A percentile compares a stretch with the other conserved stretches of the same genome.
Conservation (phyloP, 1,140 invertebrate genomes). For the Catajapyx aquilonaris region DNA sequence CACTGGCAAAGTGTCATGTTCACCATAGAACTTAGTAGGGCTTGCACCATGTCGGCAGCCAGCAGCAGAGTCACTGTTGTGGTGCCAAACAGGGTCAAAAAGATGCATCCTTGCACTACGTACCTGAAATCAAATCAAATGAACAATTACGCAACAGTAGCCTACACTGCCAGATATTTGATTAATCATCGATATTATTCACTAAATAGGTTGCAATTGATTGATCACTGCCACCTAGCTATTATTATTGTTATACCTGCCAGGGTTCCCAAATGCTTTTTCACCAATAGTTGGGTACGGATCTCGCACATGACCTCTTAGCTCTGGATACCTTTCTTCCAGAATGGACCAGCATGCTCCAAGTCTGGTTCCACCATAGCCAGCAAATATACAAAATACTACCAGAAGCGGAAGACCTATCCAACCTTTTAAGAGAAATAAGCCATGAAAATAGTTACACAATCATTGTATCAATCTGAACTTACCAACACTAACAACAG, state of each 20-base stretch:
- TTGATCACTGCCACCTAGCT: neutral
- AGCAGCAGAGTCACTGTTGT: conserved; percentile 44
- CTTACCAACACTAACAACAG: conserved; percentile 38
- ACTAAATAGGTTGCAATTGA: neutral
- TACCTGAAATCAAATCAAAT: conserved; percentile 15
- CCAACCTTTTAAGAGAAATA: conserved; percentile 30
- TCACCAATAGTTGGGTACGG: conserved; percentile 45
- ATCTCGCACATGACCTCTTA: conserved; percentile 30
- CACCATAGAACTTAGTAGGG: conserved; percentile 25
- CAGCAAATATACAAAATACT: conserved; percentile 31
- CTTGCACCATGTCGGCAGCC: conserved; percentile 36
- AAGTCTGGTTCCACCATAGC: conserved; percentile 35
- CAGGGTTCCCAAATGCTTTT: conserved; percentile 31
- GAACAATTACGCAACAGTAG: conserved; percentile 1
- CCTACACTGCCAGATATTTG: neutral
- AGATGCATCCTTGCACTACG: conserved; percentile 28
- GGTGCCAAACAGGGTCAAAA: conserved; percentile 43
- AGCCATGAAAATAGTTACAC: conserved; percentile 5
- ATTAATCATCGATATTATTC: neutral
- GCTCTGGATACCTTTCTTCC: conserved; percentile 37
- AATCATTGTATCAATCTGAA: too few relatives aligned
- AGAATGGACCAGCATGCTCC: conserved; percentile 48
- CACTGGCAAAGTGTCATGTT: conserved; percentile 30
- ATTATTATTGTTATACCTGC: conserved; percentile 24
- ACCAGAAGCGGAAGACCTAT: conserved; percentile 34